Conservation (phyloP, 2,888 invertebrate genomes). For the Drosophila koepferae region DNA sequence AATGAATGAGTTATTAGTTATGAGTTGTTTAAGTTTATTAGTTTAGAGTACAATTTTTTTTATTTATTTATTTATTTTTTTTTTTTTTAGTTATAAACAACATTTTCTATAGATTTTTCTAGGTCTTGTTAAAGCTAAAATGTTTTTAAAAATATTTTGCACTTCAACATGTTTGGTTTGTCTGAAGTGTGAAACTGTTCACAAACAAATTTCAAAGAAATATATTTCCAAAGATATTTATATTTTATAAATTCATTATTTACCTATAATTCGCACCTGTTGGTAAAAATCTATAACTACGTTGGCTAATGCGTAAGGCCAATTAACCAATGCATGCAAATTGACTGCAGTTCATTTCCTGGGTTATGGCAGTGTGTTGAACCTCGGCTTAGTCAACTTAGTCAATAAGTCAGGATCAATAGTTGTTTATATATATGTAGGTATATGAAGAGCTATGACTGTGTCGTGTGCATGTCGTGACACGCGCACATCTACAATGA, state of each 20-base stretch:
- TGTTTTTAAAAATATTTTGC: background rate
- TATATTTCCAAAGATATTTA: background rate
- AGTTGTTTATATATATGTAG: background rate
- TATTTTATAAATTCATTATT: slow-evolving; percentile 1
- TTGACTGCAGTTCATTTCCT: slow-evolving; percentile 5
- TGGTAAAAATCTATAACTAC: background rate
- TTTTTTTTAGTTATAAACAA: background rate
- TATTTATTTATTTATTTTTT: too few relatives aligned
- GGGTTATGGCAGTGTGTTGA: background rate
- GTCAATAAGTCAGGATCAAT: background rate
- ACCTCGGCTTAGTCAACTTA: background rate
- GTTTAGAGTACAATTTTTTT: too few relatives aligned
- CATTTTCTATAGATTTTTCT: background rate
- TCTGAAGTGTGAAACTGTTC: background rate
- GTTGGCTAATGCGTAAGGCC: background rate
- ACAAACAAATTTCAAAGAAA: background rate
- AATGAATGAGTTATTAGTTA: too few relatives aligned
- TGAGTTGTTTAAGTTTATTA: too few relatives aligned
- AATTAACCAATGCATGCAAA: background rate
- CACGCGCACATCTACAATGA: slow-evolving; percentile 25
- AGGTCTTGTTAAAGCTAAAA: background rate
- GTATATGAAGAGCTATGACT: background rate
- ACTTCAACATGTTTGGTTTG: background rate
- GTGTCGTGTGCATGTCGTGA: slow-evolving; percentile 16
- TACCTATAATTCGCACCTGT: background rate